Percentiles rank a stretch among this genome's conserved stretches.
Conservation (phyloP, 2,888 invertebrate genomes). For the Piscicola geometra region DNA sequence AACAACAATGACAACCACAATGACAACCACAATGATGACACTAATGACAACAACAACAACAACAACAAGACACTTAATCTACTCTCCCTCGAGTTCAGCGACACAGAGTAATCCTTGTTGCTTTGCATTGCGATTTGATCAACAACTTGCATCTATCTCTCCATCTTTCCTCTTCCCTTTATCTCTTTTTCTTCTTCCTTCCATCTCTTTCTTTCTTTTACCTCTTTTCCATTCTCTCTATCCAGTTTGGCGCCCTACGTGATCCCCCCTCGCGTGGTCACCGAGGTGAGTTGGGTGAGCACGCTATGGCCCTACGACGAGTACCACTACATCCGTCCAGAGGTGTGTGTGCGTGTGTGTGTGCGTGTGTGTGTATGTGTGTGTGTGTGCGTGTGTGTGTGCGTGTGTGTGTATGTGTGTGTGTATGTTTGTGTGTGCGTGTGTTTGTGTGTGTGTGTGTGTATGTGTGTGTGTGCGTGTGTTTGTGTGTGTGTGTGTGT, state of each 20-base stretch:
- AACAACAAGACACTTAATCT: constrained; percentile 28
- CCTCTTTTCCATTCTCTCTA: background rate
- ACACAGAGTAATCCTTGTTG: constrained; percentile 13
- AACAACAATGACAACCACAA: too few relatives aligned
- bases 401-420: too few relatives aligned
- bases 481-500: constrained; percentile 14
- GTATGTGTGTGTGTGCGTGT: constrained; percentile 14
- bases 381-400: too few relatives aligned
- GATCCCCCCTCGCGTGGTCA: constrained; percentile 30
- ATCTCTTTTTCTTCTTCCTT: background rate
- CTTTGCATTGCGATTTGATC: too few relatives aligned
- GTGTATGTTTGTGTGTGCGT: constrained; percentile 10
- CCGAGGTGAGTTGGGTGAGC: constrained; percentile 34
- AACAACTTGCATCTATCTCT: too few relatives aligned
- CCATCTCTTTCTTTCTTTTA: too few relatives aligned
- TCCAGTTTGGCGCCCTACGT: constrained; percentile 25
- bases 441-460: constrained; percentile 3
- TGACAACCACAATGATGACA: too few relatives aligned
- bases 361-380: too few relatives aligned
- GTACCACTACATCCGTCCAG: constrained; percentile 28
- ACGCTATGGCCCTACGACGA: constrained; percentile 31
- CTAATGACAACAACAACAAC: too few relatives aligned
- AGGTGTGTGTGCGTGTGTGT: background rate
- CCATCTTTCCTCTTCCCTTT: background rate
- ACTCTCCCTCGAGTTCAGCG: constrained; percentile 34